These are phyloP conservation scores for Sarcophaga rosellei DNA, from an alignment of 2,888 invertebrate genomes.

Conservation along the genomic window DNA sequence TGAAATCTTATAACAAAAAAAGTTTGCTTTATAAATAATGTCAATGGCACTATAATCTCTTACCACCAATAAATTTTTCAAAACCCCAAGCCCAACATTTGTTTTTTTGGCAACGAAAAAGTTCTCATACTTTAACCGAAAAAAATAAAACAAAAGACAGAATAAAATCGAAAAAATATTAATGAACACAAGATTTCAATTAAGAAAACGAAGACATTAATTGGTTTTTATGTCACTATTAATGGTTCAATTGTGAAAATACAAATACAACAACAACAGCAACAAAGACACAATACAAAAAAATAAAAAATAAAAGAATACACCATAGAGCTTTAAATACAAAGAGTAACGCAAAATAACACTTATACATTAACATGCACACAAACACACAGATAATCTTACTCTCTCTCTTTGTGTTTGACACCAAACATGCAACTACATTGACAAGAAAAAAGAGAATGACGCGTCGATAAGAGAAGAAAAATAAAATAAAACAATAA, in stretches of 20 bases:
- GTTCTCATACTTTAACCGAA: background rate
- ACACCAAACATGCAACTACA: background rate
- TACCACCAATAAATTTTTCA: conserved; percentile 15
- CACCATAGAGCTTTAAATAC: background rate
- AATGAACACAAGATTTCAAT: conserved; percentile 65
- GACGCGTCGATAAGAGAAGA: conserved; percentile 51
- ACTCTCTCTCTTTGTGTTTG: background rate
- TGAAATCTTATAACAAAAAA: background rate
- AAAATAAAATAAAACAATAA: conserved; percentile 38
- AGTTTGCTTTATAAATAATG: background rate
- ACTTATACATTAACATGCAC: background rate
- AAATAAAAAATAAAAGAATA: background rate
- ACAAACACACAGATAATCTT: background rate
- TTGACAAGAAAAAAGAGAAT: conserved; percentile 29
- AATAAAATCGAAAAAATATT: conserved; percentile 44
- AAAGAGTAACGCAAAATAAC: conserved; percentile 15
- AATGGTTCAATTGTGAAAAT: conserved; percentile 61
- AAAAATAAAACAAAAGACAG: background rate
- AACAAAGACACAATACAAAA: background rate
- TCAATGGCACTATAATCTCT: conserved; percentile 14
- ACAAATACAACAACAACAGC: conserved; percentile 6
- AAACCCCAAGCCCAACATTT: conserved; percentile 4
- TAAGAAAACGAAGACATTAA: conserved; percentile 62
- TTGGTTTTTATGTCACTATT: conserved; percentile 63
- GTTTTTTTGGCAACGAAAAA: background rate